phyloP scores from a whole-genome alignment of 2,113 vertebrate species.

The Polypterus senegalus region DNA sequence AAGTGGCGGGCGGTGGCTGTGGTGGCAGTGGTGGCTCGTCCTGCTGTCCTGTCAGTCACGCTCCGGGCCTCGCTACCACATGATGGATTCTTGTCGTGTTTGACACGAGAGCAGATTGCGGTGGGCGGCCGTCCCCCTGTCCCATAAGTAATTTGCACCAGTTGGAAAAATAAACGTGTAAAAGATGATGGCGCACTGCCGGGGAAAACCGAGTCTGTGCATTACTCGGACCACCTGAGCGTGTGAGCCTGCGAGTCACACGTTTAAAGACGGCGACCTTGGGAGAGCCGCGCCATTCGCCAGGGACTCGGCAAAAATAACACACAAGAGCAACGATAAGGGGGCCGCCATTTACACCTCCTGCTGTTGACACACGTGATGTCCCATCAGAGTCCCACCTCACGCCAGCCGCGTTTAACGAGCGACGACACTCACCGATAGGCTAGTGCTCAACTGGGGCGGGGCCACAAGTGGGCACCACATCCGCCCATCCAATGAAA shows the following conservation, averaged over 20 bases:
- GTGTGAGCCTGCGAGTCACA: neutral
- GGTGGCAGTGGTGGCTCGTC: neutral
- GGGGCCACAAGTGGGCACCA: too few relatives aligned
- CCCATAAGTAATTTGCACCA: constrained; percentile 43
- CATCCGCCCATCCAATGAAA: too few relatives aligned
- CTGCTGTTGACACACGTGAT: too few relatives aligned
- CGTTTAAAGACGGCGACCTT: neutral
- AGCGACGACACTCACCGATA: too few relatives aligned
- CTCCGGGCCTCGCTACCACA: constrained; percentile 31
- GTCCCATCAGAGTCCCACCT: too few relatives aligned
- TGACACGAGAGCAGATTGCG: constrained; percentile 43
- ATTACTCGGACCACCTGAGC: too few relatives aligned
- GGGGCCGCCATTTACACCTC: too few relatives aligned
- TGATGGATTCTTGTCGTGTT: constrained; percentile 41
- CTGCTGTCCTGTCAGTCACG: constrained; percentile 17
- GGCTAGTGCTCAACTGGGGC: too few relatives aligned
- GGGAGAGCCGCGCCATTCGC: neutral
- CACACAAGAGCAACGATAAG: too few relatives aligned
- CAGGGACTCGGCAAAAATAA: too few relatives aligned
- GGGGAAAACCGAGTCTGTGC: constrained; percentile 32
- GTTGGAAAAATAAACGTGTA: constrained; percentile 35
- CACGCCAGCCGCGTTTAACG: too few relatives aligned
- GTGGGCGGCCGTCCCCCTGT: constrained; percentile 44
- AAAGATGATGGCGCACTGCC: constrained; percentile 34
- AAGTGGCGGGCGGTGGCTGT: neutral